Base-by-base conservation (phyloP, 2,888 invertebrate species). In the Mesoligia furuncula region DNA sequence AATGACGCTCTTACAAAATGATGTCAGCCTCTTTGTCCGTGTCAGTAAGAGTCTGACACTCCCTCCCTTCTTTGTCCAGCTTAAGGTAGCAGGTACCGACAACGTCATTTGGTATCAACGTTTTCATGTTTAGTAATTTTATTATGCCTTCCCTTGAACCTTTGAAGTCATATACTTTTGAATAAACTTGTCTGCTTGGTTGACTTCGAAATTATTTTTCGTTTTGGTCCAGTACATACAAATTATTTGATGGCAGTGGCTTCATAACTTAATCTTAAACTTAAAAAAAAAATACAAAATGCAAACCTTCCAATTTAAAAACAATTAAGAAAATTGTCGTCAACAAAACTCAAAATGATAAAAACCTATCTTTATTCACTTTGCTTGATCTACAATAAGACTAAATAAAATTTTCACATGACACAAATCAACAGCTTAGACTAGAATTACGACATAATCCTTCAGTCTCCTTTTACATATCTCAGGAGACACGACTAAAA, bases 121-220 rank as follows among this genome's bases (percentile, higher is more conserved):
- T 75, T 68, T 69, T 17, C 62, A 61, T 72, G 61, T 75, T 67
- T 42, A 74, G 59, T 69, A 5, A 69, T 76, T 76, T 80, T 76
- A 75, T 59, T 71, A 15, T 64, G 61, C n/a, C 51, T 75, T 77
- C 27, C 73, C 73, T 83, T 86, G 39, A 69, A 76, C 71, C 27
- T 65, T 81, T 72, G n/a, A 45, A 71, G 48, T 77, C 13, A 81
- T 61, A 79, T 59, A 62, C 48, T 67, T 83, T 69, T 71, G 69
- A 76, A 80, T 80, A 81, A 86, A 79, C 61, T 87, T 78, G 20
- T 79, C 72, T 71, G 85, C 76, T 79, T 84, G 68, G 87, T 75
- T 86, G 87, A 73, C 13, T 83, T 75, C 39, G 64, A 39, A 45
- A 78, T 83, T 75, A 64, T 77, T 67, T 74, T 72, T 70, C 39